phyloP scores from a whole-genome alignment of 2,797 vertebrate genomes.

The Cheirogaleus major region DNA sequence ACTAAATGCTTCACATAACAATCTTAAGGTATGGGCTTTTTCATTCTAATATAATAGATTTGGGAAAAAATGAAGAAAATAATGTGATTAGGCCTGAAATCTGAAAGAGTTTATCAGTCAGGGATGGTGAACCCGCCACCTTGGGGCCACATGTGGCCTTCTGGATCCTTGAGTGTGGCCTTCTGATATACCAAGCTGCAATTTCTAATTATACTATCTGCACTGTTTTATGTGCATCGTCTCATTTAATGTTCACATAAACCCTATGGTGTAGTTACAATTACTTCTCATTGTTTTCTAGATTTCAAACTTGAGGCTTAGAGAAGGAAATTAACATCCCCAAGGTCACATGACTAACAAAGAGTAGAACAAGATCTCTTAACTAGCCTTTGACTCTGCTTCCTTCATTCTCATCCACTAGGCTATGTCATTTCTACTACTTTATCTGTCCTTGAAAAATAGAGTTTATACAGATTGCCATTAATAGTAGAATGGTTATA shows the following conservation, averaged over 20 bases:
- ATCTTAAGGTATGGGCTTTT: not conserved
- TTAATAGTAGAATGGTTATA: not conserved
- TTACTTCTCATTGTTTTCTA: constrained; percentile 10
- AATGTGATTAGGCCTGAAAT: not conserved
- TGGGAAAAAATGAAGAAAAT: not conserved
- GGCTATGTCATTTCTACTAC: not conserved
- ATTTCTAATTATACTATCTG: not conserved
- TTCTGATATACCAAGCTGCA: not conserved
- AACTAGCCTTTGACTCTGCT: not conserved
- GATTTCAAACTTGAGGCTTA: not conserved
- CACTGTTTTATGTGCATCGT: not conserved
- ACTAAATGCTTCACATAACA: not conserved
- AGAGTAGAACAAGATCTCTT: not conserved
- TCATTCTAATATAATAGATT: not conserved
- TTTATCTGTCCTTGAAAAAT: not conserved
- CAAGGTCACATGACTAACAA: not conserved
- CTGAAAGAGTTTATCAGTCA: not conserved
- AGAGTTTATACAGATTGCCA: not conserved
- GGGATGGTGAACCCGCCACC: not conserved
- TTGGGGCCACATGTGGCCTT: not conserved
- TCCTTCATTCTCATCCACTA: not conserved
- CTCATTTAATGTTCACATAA: constrained; percentile 9
- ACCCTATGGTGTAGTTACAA: not conserved
- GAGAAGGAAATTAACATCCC: constrained; percentile 8
- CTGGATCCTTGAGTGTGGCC: not conserved